These are phyloP conservation scores for Drosophila percnosoma DNA, from an alignment of 2,888 invertebrate genomes.

Conservation along the genomic window DNA sequence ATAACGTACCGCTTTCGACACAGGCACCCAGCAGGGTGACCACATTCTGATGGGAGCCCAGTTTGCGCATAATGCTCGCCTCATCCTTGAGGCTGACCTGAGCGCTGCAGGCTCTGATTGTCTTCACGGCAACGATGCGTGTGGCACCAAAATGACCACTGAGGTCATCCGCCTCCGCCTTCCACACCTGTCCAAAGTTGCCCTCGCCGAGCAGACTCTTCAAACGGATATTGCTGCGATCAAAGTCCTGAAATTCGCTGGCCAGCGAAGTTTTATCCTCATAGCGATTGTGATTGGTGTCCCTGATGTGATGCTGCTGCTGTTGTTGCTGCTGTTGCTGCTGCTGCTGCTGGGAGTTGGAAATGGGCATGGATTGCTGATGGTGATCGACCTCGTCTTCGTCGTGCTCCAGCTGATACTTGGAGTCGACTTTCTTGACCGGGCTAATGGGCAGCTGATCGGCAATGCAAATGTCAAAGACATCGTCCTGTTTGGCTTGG, in stretches of 20 bases:
- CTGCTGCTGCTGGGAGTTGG: constrained; percentile 24
- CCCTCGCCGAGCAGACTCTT: constrained; percentile 93
- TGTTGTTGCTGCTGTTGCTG: constrained; percentile 17
- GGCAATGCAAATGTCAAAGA: constrained; percentile 88
- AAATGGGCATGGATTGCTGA: constrained; percentile 45
- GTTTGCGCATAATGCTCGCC: constrained; percentile 93
- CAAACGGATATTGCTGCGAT: constrained; percentile 90
- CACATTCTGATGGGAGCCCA: constrained; percentile 93
- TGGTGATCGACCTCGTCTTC: constrained; percentile 76
- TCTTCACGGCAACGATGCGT: constrained; percentile 93
- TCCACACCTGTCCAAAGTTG: constrained; percentile 95
- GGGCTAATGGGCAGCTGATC: constrained; percentile 86
- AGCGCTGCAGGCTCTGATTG: constrained; percentile 91
- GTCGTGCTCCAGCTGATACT: constrained; percentile 66
- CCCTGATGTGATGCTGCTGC: constrained; percentile 52
- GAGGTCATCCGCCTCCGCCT: constrained; percentile 93
- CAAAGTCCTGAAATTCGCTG: constrained; percentile 88
- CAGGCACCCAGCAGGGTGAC: constrained; percentile 93
- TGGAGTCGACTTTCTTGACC: constrained; percentile 82
- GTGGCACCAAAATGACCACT: constrained; percentile 91
- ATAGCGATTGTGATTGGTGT: constrained; percentile 71
- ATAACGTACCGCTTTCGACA: constrained; percentile 89
- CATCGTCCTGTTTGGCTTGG: constrained; percentile 85
- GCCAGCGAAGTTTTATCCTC: constrained; percentile 82
- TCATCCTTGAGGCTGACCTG: constrained; percentile 91